Base-by-base conservation (phyloP, 1,140 invertebrate species). In the Amyelois transitella region DNA sequence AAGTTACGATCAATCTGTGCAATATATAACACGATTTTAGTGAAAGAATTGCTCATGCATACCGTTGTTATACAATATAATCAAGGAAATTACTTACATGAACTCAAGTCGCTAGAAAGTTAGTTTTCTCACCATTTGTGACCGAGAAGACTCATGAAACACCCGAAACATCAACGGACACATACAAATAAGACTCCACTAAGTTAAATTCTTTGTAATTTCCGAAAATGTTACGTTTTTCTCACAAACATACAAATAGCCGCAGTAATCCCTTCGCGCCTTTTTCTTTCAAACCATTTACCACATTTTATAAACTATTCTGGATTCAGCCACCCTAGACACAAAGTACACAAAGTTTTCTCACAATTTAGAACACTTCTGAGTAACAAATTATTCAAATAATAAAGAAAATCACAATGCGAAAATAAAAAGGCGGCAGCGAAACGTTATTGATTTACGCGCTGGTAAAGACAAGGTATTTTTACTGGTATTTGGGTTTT, bases 341-440 rank as follows among this genome's bases (percentile, higher is more conserved):
- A 60, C 51, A 54, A 32, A 59, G 49, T 44, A 53, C 43, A 55
- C 32, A 63, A 43, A 65, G 58, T 58, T 58, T 52, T 59, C 21
- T 38, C 2, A 18, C 18, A 43, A 58, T 53, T 59, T 52, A 28
- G 56, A 14, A 49, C 8, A 51, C 20, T 28, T 47, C 49, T 64
- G 52, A 51, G 8, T 17, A 18, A 24, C 21, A 54, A 55, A 70
- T 57, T 60, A 69, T 10, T 57, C 62, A 71, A 64, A 61, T 69
- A 75, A 72, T 44, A 55, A 63, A 49, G 61, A 66, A 68, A 69
- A 67, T 69, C 60, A 47, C 56, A 60, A 57, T 54, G 61, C 58
- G 59, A 75, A 84, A 84, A 77, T 76, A 82, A 85, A 85, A 84
- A 78, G 82, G 81, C 81, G 81, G 84, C 81, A 82, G 75, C 60